Evolutionary conservation across 2,113 vertebrate species (phyloP), one percentile per base, ranked within the genome.

Genomic region (Ptyas mucosa): DNA sequence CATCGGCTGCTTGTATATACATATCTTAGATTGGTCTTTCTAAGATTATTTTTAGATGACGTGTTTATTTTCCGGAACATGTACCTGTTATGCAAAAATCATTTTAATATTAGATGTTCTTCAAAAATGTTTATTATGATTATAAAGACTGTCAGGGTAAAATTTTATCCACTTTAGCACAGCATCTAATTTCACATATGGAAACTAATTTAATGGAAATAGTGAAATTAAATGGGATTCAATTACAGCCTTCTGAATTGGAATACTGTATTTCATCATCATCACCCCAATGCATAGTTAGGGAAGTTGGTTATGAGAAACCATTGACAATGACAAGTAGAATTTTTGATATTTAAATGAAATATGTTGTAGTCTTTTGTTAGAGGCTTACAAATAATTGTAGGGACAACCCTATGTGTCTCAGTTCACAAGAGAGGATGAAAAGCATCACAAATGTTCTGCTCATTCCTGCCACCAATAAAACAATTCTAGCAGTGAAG

Each of bases 141-240:
- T 96, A 95, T 94, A 90, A 93, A 81, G 55, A 87, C 92, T 95
- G 85, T 95, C 87, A 49, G 85, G 94, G 91, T 92, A 85, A 95
- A 94, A 94, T 26, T 52, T 93, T 92, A 95, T 93, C 93, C 91
- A 93, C 90, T 95, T 96, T 96, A 95, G 51, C 91, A 95, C 64
- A 95, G 88, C 81, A 88, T 34, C 93, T 81, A 55, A 93, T 93
- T 93, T 96, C 94, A 94, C 95, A 96, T 94, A 95, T 95, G 93
- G 95, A 52, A 94, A 96, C 87, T 93, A 29, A 94, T 94, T 95
- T 94, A 93, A 95, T 92, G 95, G 96, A 96, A 95, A 93, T 94
- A 96, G 94, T 89, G 91, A 95, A 96, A 92, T 95, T 95, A 96
- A 95, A 93, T 94, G 95, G 85, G 58, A 95, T 96, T 96, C 69